Percentiles rank a stretch among this genome's conserved stretches.
These are phyloP conservation scores for Piaya cayana DNA, from an alignment of 2,113 vertebrate species.

Conservation along the genomic window DNA sequence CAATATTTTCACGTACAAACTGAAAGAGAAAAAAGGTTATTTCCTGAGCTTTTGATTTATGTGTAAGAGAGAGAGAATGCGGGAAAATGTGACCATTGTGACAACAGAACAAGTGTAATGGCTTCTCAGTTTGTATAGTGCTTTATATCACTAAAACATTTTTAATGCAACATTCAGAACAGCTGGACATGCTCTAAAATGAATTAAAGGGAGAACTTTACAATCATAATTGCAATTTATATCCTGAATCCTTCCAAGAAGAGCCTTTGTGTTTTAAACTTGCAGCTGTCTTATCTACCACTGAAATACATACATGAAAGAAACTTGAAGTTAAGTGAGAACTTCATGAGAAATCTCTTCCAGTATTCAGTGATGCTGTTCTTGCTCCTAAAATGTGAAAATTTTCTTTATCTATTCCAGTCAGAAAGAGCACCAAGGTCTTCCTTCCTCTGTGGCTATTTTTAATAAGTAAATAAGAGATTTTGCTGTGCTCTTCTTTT, in stretches of 20 bases:
- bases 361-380: background rate
- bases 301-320: background rate
- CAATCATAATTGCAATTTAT: background rate
- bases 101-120: background rate
- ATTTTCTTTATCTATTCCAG: background rate
- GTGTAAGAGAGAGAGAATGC: background rate
- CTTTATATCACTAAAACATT: background rate
- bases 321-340: background rate
- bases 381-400: background rate
- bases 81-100: background rate
- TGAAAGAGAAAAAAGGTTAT: slow-evolving; percentile 41
- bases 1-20: slow-evolving; percentile 77
- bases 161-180: background rate
- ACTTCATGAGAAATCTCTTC: background rate
- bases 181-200: background rate
- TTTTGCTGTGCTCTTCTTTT: background rate
- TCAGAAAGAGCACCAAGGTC: background rate
- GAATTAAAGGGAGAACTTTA: background rate
- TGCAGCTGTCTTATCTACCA: background rate
- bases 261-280: background rate
- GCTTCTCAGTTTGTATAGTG: background rate
- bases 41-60: background rate
- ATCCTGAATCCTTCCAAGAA: background rate
- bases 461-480: background rate
- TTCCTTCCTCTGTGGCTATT: background rate